Percentiles rank a stretch among this genome's conserved stretches.
Conservation (phyloP, 2,113 vertebrate genomes). For the Cariama cristata region DNA sequence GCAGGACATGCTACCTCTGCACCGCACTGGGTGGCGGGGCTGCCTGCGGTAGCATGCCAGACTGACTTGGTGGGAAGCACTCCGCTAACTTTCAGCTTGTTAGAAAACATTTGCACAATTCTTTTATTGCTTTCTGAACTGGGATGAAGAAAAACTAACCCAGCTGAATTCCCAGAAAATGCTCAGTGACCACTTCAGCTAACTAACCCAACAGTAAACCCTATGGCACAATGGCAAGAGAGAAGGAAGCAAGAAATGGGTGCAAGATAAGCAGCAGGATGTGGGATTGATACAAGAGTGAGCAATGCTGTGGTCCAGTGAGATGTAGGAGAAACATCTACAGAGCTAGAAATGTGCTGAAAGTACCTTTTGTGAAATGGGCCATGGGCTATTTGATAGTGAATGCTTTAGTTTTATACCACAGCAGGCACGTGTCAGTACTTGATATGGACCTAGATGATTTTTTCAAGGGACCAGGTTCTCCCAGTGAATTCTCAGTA, state of each 20-base stretch:
- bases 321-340: not conserved
- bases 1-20: not conserved
- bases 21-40: accelerated
- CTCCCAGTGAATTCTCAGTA: not conserved
- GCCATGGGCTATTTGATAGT: not conserved
- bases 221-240: not conserved
- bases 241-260: not conserved
- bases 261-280: not conserved
- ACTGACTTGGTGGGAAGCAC: not conserved
- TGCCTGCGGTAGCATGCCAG: not conserved
- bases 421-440: not conserved
- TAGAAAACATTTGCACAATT: not conserved
- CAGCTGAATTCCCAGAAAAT: not conserved
- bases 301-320: not conserved
- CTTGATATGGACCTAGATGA: not conserved
- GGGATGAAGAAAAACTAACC: not conserved
- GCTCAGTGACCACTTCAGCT: not conserved
- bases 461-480: not conserved
- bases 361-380: not conserved
- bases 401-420: not conserved
- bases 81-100: not conserved
- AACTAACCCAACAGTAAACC: not conserved
- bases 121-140: not conserved
- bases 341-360: not conserved
- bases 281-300: not conserved